Evolutionary conservation across 2,797 vertebrate species (phyloP).

Genomic region (Darevskia mixta): DNA sequence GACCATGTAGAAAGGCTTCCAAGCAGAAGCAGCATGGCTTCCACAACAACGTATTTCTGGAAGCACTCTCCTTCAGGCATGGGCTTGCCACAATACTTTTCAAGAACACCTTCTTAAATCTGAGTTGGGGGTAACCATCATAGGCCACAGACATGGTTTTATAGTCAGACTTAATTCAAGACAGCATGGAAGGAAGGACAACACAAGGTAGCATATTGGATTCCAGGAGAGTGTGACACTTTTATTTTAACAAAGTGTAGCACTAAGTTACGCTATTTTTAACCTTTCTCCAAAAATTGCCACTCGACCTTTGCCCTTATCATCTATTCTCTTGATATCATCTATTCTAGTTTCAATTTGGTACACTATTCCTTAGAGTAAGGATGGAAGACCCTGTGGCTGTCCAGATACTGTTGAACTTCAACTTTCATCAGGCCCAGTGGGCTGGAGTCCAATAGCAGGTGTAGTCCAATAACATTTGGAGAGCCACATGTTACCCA

Average conservation of each 20-base stretch:
- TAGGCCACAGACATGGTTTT: neutral
- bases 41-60: too few species aligned
- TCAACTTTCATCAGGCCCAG: too few species aligned
- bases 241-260: neutral
- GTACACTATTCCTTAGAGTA: slow-evolving; percentile 19
- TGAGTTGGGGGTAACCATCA: neutral
- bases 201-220: neutral
- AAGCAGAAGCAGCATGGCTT: too few species aligned
- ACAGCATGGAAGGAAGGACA: neutral
- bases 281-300: neutral
- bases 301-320: neutral
- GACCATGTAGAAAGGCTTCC: too few species aligned
- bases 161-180: neutral
- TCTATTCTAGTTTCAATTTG: neutral
- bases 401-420: too few species aligned
- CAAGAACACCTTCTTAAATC: neutral
- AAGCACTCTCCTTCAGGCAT: neutral
- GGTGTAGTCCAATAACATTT: too few species aligned
- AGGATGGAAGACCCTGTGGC: too few species aligned
- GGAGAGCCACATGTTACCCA: too few species aligned
- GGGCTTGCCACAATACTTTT: neutral
- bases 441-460: too few species aligned
- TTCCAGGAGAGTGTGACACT: neutral
- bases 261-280: neutral
- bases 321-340: neutral